A percentile compares a stretch with the other conserved stretches of the same genome.
Evolutionary conservation across 2,888 invertebrate genomes (phyloP).

Genomic region (Cryptus viduatorius): DNA sequence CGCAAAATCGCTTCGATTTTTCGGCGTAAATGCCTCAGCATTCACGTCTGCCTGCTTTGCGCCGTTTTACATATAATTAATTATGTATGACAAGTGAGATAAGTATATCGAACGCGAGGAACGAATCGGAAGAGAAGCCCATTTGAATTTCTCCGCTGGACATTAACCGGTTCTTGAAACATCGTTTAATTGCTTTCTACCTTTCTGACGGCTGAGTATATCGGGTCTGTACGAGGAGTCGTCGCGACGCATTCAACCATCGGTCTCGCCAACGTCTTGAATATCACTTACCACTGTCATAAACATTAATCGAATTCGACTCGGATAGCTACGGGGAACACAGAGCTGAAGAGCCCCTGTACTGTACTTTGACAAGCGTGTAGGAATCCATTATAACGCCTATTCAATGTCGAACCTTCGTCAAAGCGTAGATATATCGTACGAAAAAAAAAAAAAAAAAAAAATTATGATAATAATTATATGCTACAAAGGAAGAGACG

Average conservation of each 20-base stretch:
- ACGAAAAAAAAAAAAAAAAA: background rate
- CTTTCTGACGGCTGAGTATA: constrained; percentile 14
- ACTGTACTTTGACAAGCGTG: constrained; percentile 43
- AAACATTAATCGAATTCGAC: constrained; percentile 67
- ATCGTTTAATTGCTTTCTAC: constrained; percentile 62
- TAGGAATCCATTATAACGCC: constrained; percentile 56
- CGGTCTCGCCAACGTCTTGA: constrained; percentile 45
- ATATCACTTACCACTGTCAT: constrained; percentile 67
- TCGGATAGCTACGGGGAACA: constrained; percentile 44
- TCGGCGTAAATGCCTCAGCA: background rate
- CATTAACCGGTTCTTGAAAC: constrained; percentile 61
- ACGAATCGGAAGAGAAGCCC: constrained; percentile 42
- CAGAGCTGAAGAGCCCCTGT: constrained; percentile 3
- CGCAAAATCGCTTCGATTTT: background rate
- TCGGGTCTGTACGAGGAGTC: constrained; percentile 30
- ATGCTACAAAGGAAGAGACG: no score
- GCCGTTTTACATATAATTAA: constrained; percentile 50
- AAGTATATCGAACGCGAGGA: constrained; percentile 39
- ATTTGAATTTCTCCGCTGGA: constrained; percentile 35
- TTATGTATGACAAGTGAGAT: constrained; percentile 50
- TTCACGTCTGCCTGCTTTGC: constrained; percentile 2
- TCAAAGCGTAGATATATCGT: constrained; percentile 33
- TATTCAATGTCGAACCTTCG: constrained; percentile 61
- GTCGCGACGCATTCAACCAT: constrained; percentile 36
- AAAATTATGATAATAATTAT: background rate